Conservation (phyloP, 2,113 vertebrate species). For the Philantomba maxwellii region DNA sequence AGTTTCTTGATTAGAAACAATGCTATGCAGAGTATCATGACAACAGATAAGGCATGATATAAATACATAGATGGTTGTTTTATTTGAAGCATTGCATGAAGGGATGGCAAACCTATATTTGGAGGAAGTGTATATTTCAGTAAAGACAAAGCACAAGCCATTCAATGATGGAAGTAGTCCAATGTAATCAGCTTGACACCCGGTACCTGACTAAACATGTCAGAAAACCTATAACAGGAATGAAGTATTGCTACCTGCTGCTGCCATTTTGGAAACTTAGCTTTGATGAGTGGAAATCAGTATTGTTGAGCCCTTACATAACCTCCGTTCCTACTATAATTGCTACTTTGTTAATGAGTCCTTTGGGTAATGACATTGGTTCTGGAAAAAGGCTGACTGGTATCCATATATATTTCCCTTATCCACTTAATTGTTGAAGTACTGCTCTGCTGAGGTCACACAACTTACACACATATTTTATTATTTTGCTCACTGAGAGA, state of each 20-base stretch:
- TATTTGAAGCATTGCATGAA: neutral
- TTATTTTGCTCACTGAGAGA: neutral
- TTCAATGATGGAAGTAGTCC: neutral
- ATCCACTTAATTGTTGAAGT: neutral
- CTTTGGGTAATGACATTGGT: neutral
- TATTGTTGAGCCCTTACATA: neutral
- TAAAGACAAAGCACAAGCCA: neutral
- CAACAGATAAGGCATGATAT: neutral
- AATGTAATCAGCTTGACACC: neutral
- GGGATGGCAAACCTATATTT: neutral
- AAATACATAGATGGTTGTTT: neutral
- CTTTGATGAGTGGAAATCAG: neutral
- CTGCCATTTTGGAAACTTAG: neutral
- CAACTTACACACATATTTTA: neutral
- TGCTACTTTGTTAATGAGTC: neutral
- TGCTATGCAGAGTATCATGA: neutral
- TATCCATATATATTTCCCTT: neutral
- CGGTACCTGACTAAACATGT: neutral
- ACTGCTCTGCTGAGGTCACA: neutral
- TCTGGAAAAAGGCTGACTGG: neutral
- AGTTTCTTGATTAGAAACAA: neutral
- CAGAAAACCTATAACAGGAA: neutral
- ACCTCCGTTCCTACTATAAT: neutral
- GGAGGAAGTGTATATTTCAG: neutral
- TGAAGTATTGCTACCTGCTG: neutral